phyloP scores from a whole-genome alignment of 2,113 vertebrate species.

The Capra hircus region DNA sequence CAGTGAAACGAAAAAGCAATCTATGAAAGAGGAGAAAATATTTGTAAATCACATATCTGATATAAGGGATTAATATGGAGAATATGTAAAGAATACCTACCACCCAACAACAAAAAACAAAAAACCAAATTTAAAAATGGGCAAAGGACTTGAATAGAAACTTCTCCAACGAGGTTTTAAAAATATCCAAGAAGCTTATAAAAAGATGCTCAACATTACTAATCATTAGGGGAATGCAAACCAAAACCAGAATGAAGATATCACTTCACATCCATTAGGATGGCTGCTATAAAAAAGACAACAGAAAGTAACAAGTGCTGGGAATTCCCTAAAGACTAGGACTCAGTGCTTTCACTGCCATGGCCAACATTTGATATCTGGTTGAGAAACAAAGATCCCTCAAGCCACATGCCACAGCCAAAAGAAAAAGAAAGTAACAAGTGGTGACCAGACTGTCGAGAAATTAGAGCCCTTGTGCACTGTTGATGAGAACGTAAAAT shows the following conservation, averaged over 20 bases:
- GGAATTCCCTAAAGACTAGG: not conserved
- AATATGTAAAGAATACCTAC: not conserved
- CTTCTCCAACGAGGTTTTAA: not conserved
- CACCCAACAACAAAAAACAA: not conserved
- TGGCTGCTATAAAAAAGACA: not conserved
- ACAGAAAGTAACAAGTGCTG: not conserved
- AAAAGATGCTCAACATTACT: not conserved
- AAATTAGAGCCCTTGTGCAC: not conserved
- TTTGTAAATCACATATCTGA: not conserved
- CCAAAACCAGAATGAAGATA: not conserved
- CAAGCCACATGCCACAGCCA: not conserved
- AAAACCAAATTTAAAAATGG: not conserved
- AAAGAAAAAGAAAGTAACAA: not conserved
- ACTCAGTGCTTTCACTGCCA: not conserved
- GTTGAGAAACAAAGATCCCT: not conserved
- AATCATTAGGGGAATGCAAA: not conserved
- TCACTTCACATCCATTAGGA: not conserved
- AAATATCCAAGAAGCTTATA: not conserved
- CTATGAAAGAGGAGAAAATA: not conserved
- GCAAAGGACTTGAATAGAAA: not conserved
- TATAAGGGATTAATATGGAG: not conserved
- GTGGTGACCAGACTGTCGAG: not conserved
- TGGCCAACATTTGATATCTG: not conserved
- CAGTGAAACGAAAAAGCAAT: not conserved
- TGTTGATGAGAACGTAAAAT: not conserved